These are phyloP conservation scores for Drosophila longiperda DNA, from an alignment of 2,888 invertebrate genomes.

Conservation along the genomic window DNA sequence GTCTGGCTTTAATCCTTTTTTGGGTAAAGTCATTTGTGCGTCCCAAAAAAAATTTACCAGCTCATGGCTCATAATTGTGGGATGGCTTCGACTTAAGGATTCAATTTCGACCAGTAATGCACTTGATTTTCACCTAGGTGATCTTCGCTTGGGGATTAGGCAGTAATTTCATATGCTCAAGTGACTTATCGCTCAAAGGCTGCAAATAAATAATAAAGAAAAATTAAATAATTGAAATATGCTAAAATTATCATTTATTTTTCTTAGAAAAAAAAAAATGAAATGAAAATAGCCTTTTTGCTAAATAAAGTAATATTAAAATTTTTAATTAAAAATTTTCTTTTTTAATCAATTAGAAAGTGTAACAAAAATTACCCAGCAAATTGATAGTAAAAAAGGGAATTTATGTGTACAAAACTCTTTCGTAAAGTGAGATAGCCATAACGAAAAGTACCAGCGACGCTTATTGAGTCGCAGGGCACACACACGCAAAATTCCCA, in stretches of 20 bases:
- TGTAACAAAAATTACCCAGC: background rate
- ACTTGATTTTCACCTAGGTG: slow-evolving; percentile 55
- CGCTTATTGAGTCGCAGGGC: background rate
- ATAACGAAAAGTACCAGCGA: background rate
- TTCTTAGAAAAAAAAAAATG: background rate
- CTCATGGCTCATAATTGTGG: slow-evolving; percentile 55
- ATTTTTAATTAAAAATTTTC: background rate
- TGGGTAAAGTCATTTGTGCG: slow-evolving; percentile 66
- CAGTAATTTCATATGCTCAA: slow-evolving; percentile 37
- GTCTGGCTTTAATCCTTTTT: slow-evolving; percentile 67
- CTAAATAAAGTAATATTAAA: background rate
- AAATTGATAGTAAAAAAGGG: background rate
- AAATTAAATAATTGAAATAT: background rate
- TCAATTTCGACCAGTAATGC: slow-evolving; percentile 71
- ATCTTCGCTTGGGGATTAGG: slow-evolving; percentile 51
- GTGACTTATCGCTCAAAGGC: slow-evolving; percentile 31
- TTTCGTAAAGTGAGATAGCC: background rate
- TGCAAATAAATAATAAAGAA: too few relatives aligned
- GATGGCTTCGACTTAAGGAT: slow-evolving; percentile 51
- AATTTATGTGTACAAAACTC: background rate
- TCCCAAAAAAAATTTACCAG: slow-evolving; percentile 47
- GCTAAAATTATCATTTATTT: background rate
- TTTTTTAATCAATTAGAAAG: background rate
- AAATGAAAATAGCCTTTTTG: background rate
- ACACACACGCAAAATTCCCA: background rate